Evolutionary conservation across 2,113 vertebrate genomes (phyloP).

Genomic region (Nothobranchius furzeri): DNA sequence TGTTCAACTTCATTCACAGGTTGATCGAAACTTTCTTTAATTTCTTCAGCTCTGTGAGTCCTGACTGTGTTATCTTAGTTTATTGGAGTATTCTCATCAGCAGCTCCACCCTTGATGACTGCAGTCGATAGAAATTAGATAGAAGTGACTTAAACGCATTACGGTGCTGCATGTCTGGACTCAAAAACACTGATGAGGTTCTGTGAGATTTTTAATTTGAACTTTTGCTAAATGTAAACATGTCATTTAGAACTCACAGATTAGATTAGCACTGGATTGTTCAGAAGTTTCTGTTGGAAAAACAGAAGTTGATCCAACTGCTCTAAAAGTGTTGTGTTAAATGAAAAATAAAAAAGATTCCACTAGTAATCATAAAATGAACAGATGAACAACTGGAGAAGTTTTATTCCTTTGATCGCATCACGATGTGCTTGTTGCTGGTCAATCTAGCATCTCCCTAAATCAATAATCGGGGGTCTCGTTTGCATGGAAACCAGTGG

Average conservation of each 20-base stretch:
- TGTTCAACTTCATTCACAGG: conserved; percentile 20
- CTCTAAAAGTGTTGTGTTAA: neutral
- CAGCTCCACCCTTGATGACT: neutral
- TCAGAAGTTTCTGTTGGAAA: neutral
- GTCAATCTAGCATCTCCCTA: too few relatives aligned
- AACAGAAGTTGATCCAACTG: neutral
- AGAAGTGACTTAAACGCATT: neutral
- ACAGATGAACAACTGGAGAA: too few relatives aligned
- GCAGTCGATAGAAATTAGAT: neutral
- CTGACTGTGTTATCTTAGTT: neutral
- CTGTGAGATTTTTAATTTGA: too few relatives aligned
- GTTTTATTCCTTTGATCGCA: too few relatives aligned
- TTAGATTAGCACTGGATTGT: neutral
- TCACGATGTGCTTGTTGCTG: too few relatives aligned
- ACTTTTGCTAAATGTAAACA: neutral
- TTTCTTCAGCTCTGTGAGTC: neutral
- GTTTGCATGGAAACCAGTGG: too few relatives aligned
- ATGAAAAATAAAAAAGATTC: neutral
- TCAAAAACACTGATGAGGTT: neutral
- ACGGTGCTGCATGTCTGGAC: too few relatives aligned
- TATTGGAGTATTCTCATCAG: neutral
- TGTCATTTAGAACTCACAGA: neutral
- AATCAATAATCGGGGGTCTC: too few relatives aligned
- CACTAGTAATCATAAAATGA: too few relatives aligned
- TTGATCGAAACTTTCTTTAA: neutral